Percentiles rank a stretch among this genome's conserved stretches.
Evolutionary conservation across 1,140 invertebrate genomes (phyloP).

Genomic region (Sycobia sp.): DNA sequence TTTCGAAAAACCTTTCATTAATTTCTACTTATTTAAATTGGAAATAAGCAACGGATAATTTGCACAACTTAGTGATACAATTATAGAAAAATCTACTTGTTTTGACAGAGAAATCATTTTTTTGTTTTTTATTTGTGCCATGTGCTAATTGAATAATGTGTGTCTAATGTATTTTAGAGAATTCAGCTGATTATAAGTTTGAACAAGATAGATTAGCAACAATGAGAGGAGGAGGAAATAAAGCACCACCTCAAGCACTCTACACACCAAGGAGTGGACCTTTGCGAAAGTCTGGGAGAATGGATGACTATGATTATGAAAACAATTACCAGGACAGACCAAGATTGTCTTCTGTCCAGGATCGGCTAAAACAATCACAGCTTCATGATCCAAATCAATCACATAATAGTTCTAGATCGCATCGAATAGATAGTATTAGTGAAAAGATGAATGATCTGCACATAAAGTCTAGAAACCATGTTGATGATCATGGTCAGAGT

Average conservation of each 20-base stretch:
- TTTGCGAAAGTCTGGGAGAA: constrained; percentile 62
- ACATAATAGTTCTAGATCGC: constrained; percentile 37
- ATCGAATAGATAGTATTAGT: constrained; percentile 46
- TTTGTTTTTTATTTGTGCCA: no score
- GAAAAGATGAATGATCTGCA: constrained; percentile 50
- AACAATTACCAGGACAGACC: constrained; percentile 49
- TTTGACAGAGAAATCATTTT: no score
- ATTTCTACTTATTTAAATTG: no score
- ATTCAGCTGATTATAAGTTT: constrained; percentile 39
- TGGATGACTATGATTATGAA: constrained; percentile 60
- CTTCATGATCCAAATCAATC: constrained; percentile 38
- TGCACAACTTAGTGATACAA: no score
- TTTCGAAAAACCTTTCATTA: no score
- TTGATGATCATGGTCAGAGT: constrained; percentile 43
- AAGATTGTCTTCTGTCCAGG: constrained; percentile 50
- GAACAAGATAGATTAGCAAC: constrained; percentile 46
- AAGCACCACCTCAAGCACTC: constrained; percentile 61
- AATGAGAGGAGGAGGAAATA: constrained; percentile 48
- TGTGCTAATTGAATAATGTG: no score
- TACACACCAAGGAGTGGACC: constrained; percentile 70
- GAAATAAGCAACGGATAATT: no score
- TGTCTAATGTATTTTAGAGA: no score
- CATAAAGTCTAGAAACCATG: constrained; percentile 48
- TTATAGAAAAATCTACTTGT: no score
- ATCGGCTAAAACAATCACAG: constrained; percentile 49